Conservation (phyloP, 2,888 invertebrate genomes). For the Cataglyphis altisquamis region DNA sequence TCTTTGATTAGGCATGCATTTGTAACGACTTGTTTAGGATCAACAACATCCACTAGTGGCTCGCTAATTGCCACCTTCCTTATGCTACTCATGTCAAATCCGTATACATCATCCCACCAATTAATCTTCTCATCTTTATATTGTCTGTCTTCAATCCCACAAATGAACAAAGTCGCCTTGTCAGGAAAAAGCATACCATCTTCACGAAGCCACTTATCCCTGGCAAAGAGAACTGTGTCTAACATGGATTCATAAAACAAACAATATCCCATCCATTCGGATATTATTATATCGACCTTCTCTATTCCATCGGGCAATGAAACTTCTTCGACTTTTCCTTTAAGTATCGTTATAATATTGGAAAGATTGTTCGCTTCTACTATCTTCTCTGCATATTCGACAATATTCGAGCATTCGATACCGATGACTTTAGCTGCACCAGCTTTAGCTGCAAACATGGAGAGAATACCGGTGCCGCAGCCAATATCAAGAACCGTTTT, state of each 20-base stretch:
- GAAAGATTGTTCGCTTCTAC: slow-evolving; percentile 94
- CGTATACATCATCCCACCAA: slow-evolving; percentile 99
- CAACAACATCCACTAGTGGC: slow-evolving; percentile 99
- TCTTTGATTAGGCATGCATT: slow-evolving; percentile 98
- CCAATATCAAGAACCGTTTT: slow-evolving; percentile 98
- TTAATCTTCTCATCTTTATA: slow-evolving; percentile 99
- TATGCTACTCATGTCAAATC: slow-evolving; percentile 99
- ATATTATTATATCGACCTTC: slow-evolving; percentile 97
- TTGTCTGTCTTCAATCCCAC: slow-evolving; percentile 98
- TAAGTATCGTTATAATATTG: slow-evolving; percentile 93
- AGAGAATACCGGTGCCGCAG: slow-evolving; percentile 99
- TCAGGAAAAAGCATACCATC: slow-evolving; percentile 98
- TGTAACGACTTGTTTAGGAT: slow-evolving; percentile 99
- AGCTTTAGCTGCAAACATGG: slow-evolving; percentile 99
- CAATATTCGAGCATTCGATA: slow-evolving; percentile 99
- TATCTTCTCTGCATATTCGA: slow-evolving; percentile 98
- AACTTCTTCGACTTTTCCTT: slow-evolving; percentile 98
- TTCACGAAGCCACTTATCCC: slow-evolving; percentile 98
- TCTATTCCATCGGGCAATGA: slow-evolving; percentile 95
- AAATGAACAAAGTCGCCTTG: slow-evolving; percentile 97
- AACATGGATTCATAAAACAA: slow-evolving; percentile 99
- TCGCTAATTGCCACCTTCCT: slow-evolving; percentile 99
- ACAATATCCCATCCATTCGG: slow-evolving; percentile 94
- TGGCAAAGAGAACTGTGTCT: slow-evolving; percentile 98
- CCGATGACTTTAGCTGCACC: slow-evolving; percentile 98